These are phyloP conservation scores for Cenopis cana DNA, from an alignment of 2,888 invertebrate species.

Conservation along the genomic window DNA sequence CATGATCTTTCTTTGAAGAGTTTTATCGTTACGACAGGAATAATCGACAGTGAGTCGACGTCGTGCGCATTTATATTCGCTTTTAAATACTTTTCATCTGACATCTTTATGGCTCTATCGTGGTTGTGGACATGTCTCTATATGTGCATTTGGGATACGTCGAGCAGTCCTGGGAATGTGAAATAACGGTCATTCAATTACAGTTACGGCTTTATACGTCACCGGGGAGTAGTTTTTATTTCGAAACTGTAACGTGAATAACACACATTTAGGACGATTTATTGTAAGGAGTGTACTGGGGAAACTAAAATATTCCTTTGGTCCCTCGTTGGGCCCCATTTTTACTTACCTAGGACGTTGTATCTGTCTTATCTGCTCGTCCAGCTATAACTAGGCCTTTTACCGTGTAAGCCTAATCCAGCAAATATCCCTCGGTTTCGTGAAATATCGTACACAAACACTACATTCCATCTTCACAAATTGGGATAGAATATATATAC, in stretches of 20 bases:
- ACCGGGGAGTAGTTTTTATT: conserved; percentile 35
- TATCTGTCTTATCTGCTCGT: not conserved
- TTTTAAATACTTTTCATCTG: conserved; percentile 41
- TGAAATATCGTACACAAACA: conserved; percentile 10
- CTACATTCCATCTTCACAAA: conserved; percentile 3
- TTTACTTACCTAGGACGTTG: not conserved
- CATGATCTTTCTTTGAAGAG: conserved; percentile 25
- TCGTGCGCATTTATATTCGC: conserved; percentile 19
- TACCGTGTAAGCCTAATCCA: conserved; percentile 9
- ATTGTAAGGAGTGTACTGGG: conserved; percentile 10
- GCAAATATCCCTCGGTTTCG: conserved; percentile 7
- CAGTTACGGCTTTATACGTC: conserved; percentile 34
- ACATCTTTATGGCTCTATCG: conserved; percentile 33
- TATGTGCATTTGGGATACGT: conserved; percentile 28
- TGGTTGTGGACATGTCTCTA: conserved; percentile 27
- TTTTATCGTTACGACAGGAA: conserved; percentile 24
- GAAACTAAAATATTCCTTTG: conserved; percentile 7
- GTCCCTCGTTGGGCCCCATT: conserved; percentile 5
- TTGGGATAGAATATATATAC: not conserved
- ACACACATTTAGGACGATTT: conserved; percentile 20
- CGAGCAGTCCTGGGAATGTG: conserved; percentile 11
- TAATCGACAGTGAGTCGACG: conserved; percentile 1
- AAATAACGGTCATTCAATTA: conserved; percentile 34
- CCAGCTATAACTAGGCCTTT: conserved; percentile 4
- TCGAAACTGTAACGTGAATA: conserved; percentile 30